Conservation (phyloP, 2,113 vertebrate species). For the Callipepla squamata region DNA sequence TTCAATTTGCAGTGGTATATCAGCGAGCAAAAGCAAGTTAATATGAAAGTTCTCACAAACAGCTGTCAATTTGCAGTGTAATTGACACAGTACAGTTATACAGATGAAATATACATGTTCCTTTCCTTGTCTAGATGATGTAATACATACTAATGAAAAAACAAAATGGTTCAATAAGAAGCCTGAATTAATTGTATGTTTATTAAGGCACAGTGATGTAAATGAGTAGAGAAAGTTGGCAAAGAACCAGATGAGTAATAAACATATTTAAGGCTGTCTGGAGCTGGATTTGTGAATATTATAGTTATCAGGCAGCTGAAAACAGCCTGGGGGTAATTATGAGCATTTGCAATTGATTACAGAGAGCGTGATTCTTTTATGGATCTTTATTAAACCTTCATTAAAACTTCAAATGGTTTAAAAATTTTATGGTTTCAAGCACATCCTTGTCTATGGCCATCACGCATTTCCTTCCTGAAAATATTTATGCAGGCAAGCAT, state of each 20-base stretch:
- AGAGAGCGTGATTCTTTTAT: conserved; percentile 67
- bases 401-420: conserved; percentile 24
- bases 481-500: neutral
- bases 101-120: neutral
- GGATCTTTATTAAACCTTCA: conserved; percentile 65
- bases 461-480: neutral
- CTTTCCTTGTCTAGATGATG: conserved; percentile 29
- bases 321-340: conserved; percentile 72
- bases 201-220: conserved; percentile 58
- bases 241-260: conserved; percentile 74
- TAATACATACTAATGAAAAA: conserved; percentile 51
- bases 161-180: conserved; percentile 57
- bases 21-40: neutral
- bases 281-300: conserved; percentile 71
- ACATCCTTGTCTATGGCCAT: neutral
- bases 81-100: neutral
- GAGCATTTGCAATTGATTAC: conserved; percentile 75
- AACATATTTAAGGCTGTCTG: conserved; percentile 73
- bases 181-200: conserved; percentile 74
- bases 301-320: conserved; percentile 73
- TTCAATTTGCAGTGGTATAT: neutral
- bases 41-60: neutral
- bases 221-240: conserved; percentile 69
- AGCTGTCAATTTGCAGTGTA: neutral
- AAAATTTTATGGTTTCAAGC: conserved; percentile 40